A percentile compares a stretch with the other conserved stretches of the same genome.
phyloP scores from a whole-genome alignment of 2,888 invertebrate species.

The Desoria tigrina region DNA sequence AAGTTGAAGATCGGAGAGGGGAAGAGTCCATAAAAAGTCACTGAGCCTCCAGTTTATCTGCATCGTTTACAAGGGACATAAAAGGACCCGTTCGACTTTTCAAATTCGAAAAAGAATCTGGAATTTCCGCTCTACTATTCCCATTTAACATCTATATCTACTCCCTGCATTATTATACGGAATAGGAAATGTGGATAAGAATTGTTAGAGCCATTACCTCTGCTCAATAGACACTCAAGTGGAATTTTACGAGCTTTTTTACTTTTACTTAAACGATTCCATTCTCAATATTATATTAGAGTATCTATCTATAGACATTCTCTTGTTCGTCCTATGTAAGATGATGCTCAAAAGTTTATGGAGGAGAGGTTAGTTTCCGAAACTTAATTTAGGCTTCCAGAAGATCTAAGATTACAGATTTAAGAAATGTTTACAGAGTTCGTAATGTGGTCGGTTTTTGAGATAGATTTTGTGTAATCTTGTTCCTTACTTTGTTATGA shows the following conservation, averaged over 20 bases:
- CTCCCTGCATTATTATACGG: slow-evolving; percentile 8
- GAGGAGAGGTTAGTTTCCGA: no score
- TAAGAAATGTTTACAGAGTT: no score
- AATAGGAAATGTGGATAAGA: slow-evolving; percentile 22
- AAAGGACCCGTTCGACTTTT: background rate
- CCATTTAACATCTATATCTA: no score
- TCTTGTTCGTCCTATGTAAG: no score
- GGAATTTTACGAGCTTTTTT: slow-evolving; percentile 39
- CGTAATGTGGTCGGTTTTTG: no score
- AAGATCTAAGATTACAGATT: no score
- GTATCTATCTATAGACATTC: no score
- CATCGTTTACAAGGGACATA: slow-evolving; percentile 12
- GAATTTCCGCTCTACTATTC: no score
- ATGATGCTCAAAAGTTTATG: no score
- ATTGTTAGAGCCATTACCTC: slow-evolving; percentile 36
- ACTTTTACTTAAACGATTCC: slow-evolving; percentile 29
- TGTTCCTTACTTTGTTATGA: no score
- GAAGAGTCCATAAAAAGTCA: slow-evolving; percentile 16
- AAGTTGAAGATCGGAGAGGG: background rate
- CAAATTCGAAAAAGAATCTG: background rate
- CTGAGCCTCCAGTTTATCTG: background rate
- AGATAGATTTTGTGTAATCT: no score
- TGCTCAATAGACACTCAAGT: slow-evolving; percentile 43
- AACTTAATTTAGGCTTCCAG: no score
- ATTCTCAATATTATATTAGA: background rate